Evolutionary conservation across 2,797 vertebrate genomes (phyloP).

Genomic region (Gastrophryne carolinensis): DNA sequence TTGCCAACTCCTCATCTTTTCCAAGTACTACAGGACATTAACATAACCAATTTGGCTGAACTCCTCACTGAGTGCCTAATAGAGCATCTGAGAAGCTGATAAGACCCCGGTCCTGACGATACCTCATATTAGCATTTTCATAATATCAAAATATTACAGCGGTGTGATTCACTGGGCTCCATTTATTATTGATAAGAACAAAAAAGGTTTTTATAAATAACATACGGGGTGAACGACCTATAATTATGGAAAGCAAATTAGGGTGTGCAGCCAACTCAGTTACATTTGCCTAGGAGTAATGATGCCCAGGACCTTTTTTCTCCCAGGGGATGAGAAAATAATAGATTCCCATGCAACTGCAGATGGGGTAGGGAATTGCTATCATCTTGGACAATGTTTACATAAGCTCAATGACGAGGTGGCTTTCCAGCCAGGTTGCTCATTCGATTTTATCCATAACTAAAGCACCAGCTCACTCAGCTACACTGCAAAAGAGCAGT

Average conservation of each 20-base stretch:
- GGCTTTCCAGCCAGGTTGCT: conserved; percentile 63
- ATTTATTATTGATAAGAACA: conserved; percentile 99
- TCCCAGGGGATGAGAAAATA: conserved; percentile 82
- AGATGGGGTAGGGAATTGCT: conserved; percentile 80
- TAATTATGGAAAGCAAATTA: conserved; percentile 99
- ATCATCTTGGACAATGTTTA: conserved; percentile 78
- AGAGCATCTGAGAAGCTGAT: conserved; percentile 90
- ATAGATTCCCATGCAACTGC: conserved; percentile 83
- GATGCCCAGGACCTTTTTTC: conserved; percentile 86
- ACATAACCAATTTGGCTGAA: conserved; percentile 97
- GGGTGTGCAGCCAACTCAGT: conserved; percentile 88
- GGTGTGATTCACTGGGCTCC: conserved; percentile 78
- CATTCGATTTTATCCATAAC: conserved; percentile 55
- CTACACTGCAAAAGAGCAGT: neutral
- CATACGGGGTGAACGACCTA: conserved; percentile 95
- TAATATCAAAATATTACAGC: conserved; percentile 94
- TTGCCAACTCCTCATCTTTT: conserved; percentile 91
- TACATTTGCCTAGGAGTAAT: conserved; percentile 97
- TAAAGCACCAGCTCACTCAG: conserved; percentile 46
- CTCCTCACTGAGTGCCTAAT: conserved; percentile 95
- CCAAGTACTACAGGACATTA: conserved; percentile 95
- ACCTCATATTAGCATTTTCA: conserved; percentile 89
- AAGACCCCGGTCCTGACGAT: conserved; percentile 79
- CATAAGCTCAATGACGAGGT: conserved; percentile 71
- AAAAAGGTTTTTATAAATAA: conserved; percentile 91